phyloP scores from a whole-genome alignment of 2,797 vertebrate species.

The Vespertilio murinus region DNA sequence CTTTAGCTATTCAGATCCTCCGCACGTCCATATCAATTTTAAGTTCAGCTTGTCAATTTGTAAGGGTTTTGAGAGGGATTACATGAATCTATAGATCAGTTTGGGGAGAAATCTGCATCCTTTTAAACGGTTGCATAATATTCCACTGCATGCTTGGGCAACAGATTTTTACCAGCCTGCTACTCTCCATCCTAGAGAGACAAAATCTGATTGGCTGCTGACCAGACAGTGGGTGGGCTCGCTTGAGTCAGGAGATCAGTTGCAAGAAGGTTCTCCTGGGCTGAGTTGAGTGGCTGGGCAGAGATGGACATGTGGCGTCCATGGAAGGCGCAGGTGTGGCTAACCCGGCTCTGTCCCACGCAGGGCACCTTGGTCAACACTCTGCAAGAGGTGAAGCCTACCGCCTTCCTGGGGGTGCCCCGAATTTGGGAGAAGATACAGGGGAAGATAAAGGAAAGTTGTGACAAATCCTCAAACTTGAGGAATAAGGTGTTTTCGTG shows the following conservation, averaged over 20 bases:
- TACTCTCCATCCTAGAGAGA: not conserved
- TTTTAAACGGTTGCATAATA: not conserved
- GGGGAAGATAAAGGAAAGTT: constrained; percentile 90
- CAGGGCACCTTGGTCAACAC: constrained; percentile 93
- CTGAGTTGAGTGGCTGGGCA: not conserved
- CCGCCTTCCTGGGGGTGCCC: constrained; percentile 93
- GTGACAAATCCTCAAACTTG: constrained; percentile 88
- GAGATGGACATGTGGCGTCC: not conserved
- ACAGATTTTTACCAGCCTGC: not conserved
- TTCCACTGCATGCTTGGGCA: not conserved
- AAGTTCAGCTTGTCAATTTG: not conserved
- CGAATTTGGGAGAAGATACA: constrained; percentile 98
- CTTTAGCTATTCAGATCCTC: not conserved
- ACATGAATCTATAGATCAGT: not conserved
- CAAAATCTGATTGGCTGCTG: not conserved
- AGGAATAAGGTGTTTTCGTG: constrained; percentile 90
- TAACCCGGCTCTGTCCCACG: not conserved
- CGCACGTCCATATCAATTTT: not conserved
- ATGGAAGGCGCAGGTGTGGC: rapidly evolving
- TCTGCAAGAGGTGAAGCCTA: constrained; percentile 92
- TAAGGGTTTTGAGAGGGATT: not conserved
- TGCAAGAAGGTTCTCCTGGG: not conserved
- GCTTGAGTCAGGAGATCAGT: rapidly evolving
- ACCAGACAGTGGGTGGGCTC: not conserved
- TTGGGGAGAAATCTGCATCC: not conserved